Evolutionary conservation across 2,113 vertebrate genomes (phyloP).

Genomic region (Syngnathus scovelli): DNA sequence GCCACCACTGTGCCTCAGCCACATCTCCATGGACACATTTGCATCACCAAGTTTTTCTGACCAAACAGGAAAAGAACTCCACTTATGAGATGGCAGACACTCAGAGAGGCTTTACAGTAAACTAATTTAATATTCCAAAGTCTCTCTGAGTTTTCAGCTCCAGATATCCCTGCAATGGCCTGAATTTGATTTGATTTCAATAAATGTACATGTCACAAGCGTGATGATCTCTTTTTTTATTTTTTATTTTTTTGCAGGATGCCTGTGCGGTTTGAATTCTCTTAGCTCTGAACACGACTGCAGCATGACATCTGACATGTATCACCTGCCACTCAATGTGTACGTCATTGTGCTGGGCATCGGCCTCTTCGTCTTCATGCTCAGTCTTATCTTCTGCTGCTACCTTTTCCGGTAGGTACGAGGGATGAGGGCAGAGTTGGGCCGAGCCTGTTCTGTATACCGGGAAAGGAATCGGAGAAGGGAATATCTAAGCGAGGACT

Average conservation of each 20-base stretch:
- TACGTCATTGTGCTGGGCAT: conserved; percentile 78
- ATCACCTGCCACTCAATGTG: conserved; percentile 76
- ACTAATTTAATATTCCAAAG: not conserved
- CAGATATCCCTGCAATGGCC: not conserved
- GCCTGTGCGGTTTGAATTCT: conserved; percentile 71
- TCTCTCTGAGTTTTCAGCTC: not conserved
- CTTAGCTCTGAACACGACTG: conserved; percentile 67
- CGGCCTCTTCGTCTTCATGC: conserved; percentile 77
- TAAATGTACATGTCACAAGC: not conserved
- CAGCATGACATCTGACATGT: conserved; percentile 75
- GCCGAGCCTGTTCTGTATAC: not conserved
- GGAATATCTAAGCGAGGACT: not conserved
- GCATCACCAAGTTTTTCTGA: conserved; percentile 23
- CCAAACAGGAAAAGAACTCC: not conserved
- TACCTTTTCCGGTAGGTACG: conserved; percentile 75
- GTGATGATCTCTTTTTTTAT: not conserved
- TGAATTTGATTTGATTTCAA: not conserved
- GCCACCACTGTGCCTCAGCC: conserved; percentile 33
- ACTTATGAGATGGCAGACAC: no score
- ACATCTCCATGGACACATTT: conserved; percentile 27
- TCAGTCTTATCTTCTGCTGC: conserved; percentile 80
- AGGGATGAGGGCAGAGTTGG: not conserved
- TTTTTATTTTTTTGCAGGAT: conserved; percentile 61
- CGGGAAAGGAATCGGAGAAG: not conserved
- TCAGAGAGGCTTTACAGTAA: not conserved